Evolutionary conservation across 2,888 invertebrate genomes (phyloP), one percentile per base, ranked within the genome.

Genomic region (Eupsilia transversa): DNA sequence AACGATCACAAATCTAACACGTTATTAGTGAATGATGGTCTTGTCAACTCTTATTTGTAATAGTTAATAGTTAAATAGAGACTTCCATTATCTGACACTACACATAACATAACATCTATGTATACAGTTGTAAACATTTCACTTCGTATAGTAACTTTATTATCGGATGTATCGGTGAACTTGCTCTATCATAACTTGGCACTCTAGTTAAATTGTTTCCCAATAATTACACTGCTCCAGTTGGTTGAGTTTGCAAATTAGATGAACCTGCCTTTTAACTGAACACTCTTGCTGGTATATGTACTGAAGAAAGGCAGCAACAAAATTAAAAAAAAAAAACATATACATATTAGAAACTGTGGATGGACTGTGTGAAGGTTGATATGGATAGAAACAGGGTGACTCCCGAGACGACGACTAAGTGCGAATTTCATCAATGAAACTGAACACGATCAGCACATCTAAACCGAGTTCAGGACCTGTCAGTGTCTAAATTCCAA

Each of bases 111-210:
- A 17, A 61, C 20, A 20, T 33, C 14, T n/a, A 59, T 33, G 10
- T 38, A 20, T 43, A 43, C 7, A 23, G 30, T 52, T 65, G 17
- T 38, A 20, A 65, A 73, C 73, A 73, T 59, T 74, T 54, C 49
- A 23, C 35, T 38, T 77, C 35, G 30, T n/a, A 2, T n/a, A 27
- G 2, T 23, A 56, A 70, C 35, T 77, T 68, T 14, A 35, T 14
- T 46, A 60, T 68, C 59, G 14, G n/a, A 35, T 69, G 59, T 43
- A 52, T 69, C 57, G 14, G 1, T 78, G 35, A 78, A 69, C 43
- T 78, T 7, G 35, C 35, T 68, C 49, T 30, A 49, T 30, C 68
- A 20, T 14, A 59, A 75, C 68, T 67, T 41, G 27, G 20, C 38
- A 38, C 57, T 35, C 63, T 20, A 30, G 35, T 30, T 43, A 23